Evolutionary conservation across 2,888 invertebrate genomes (phyloP), one percentile per base, ranked within the genome.

Genomic region (Nymphalis polychloros): DNA sequence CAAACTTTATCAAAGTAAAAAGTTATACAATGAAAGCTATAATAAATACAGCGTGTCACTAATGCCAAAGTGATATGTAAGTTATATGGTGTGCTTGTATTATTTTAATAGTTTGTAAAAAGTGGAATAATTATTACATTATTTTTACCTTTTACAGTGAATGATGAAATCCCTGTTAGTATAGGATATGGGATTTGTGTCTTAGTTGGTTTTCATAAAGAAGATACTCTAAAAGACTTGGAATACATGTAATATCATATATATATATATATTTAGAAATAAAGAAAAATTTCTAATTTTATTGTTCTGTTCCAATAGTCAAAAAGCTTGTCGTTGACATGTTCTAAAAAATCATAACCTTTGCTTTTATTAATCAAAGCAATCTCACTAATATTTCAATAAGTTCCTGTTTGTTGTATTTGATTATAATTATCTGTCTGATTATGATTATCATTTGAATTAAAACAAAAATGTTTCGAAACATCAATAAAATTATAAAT

Each of bases 191-290:
- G 68, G 47, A 35, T 68, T 35, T 68, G 68, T 59, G 68, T 66
- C 16, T 57, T 71, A 23, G 63, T 71, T 47, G 71, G 66, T 20
- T 68, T 71, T 52, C 64, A 68, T 59, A 71, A 71, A 68, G 68
- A 68, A 20, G 68, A 68, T 47, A 71, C 61, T 7, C 46, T 63
- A 49, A 63, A 68, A 59, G 71, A 71, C 55, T 65, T 71, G 57
- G 68, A 71, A 63, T 66, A 68, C 47, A 71, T 66, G 65, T 68
- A 57, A 65, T 67, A 57, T 16, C 19, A 13, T 31, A 48, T 8
- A 35, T n/a, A 13, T 31, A 48, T 8, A 35, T n/a, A 59, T 7
- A 19, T 41, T 46, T 20, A 48, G 16, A 48, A 17, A 13, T 48
- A 48, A 5, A 48, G 17, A 48, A 17, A 48, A 17, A 8, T 8